Percentiles rank a stretch among this genome's conserved stretches.
phyloP scores from a whole-genome alignment of 2,797 vertebrate species.

The Pseudopleuronectes americanus region DNA sequence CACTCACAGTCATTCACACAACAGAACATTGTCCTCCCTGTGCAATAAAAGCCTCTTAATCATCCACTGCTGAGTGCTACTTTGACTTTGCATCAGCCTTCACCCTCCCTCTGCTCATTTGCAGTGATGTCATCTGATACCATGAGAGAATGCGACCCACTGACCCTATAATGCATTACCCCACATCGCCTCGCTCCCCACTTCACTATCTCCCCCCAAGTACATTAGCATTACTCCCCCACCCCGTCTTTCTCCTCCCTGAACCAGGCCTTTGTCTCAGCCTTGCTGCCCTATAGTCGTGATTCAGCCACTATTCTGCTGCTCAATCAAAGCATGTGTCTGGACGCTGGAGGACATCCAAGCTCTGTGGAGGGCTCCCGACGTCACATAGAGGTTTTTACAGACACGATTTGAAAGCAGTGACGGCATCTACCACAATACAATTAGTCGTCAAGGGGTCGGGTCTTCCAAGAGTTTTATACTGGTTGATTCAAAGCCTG shows the following conservation, averaged over 20 bases:
- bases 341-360: conserved; percentile 70
- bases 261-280: conserved; percentile 81
- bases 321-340: conserved; percentile 78
- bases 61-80: conserved; percentile 53
- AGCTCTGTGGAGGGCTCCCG: conserved; percentile 26
- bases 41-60: conserved; percentile 73
- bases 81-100: conserved; percentile 62
- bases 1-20: conserved; percentile 12
- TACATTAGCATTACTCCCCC: conserved; percentile 71
- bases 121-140: conserved; percentile 83
- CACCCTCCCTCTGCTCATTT: conserved; percentile 18
- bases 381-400: conserved; percentile 31
- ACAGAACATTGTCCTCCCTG: conserved; percentile 21
- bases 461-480: conserved; percentile 19
- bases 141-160: conserved; percentile 82
- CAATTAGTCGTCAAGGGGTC: conserved; percentile 29
- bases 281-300: conserved; percentile 45
- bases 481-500: conserved; percentile 5
- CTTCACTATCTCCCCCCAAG: conserved; percentile 62
- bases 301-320: conserved; percentile 56
- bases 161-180: conserved; percentile 78
- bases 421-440: conserved; percentile 38
- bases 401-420: conserved; percentile 42
- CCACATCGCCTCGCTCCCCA: conserved; percentile 27
- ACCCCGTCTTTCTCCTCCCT: conserved; percentile 38